Evolutionary conservation across 2,888 invertebrate species (phyloP), one percentile per base, ranked within the genome.

Genomic region (Cacoxenus indagator): DNA sequence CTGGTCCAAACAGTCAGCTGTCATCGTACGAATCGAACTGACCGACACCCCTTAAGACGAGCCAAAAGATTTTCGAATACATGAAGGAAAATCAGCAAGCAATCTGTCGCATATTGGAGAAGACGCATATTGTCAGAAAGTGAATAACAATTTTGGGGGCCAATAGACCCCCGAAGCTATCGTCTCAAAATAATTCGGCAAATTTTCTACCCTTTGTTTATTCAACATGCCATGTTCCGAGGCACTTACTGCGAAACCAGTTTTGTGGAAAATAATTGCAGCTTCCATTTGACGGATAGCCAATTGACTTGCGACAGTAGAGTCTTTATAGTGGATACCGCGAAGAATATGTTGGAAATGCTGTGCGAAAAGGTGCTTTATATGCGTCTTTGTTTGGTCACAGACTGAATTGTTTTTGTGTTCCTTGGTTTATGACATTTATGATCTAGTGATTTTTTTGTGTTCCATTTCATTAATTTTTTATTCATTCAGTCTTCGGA

Each of bases 191-290:
- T n/a, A 19, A 0, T 6, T 61, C 1, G 46, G 27, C n/a, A 0
- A 0, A 4, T 0, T 51, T 29, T 1, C 0, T 14, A 22, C 2
- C 48, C 0, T 1, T 76, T n/a, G 46, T 65, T 1, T 17, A 19
- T 19, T 74, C 0, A 68, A 66, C 77, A 68, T 46, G 68, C 70
- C 1, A 3, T 77, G 59, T 26, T 73, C 5, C 59, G 59, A 8
- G 67, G 71, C 26, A 64, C 51, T 19, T 54, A 66, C 43, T 71
- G 73, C 8, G 75, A 73, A 2, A 67, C 76, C 0, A 57, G 46
- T 1, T 76, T 76, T 9, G 46, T 27, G 54, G 46, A 68, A 19
- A 76, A 76, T 65, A 46, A 75, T 37, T 70, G 75, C 22, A 71
- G 70, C 0, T 71, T 5, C 4, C 70, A 71, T 2, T 76, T 48